Conservation (phyloP, 2,113 vertebrate species). For the Callaeas wilsoni region DNA sequence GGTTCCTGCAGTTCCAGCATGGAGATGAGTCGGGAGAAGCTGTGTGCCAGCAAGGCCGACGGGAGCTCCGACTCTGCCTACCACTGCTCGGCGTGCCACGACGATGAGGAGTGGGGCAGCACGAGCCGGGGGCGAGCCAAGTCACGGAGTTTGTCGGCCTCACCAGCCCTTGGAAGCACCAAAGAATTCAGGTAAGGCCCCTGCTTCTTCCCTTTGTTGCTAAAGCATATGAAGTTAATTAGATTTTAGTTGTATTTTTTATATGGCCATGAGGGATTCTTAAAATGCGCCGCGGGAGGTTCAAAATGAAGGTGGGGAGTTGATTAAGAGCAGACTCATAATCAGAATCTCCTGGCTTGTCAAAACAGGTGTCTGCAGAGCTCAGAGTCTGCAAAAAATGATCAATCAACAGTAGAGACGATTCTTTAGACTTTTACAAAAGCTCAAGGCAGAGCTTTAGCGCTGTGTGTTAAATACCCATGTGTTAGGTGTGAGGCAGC, state of each 20-base stretch:
- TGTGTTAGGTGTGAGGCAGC: neutral
- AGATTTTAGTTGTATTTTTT: neutral
- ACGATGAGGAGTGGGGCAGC: conserved; percentile 69
- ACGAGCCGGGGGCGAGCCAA: conserved; percentile 75
- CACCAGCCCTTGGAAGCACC: conserved; percentile 77
- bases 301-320: neutral
- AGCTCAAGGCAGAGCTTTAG: neutral
- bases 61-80: conserved; percentile 65
- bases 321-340: neutral
- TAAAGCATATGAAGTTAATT: rapidly evolving
- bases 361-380: neutral
- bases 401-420: neutral
- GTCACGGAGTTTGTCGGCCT: conserved; percentile 86
- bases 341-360: neutral
- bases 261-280: rapidly evolving
- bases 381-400: neutral
- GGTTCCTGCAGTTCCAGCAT: neutral
- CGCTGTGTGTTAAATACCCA: neutral
- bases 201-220: neutral
- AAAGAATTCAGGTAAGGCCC: conserved; percentile 83
- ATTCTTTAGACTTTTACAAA: neutral
- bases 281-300: rapidly evolving
- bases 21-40: conserved; percentile 64
- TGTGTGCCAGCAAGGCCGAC: conserved; percentile 51
- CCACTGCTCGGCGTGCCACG: conserved; percentile 78